phyloP scores from a whole-genome alignment of 1,140 invertebrate genomes.

The Trigoniulus corallinus region DNA sequence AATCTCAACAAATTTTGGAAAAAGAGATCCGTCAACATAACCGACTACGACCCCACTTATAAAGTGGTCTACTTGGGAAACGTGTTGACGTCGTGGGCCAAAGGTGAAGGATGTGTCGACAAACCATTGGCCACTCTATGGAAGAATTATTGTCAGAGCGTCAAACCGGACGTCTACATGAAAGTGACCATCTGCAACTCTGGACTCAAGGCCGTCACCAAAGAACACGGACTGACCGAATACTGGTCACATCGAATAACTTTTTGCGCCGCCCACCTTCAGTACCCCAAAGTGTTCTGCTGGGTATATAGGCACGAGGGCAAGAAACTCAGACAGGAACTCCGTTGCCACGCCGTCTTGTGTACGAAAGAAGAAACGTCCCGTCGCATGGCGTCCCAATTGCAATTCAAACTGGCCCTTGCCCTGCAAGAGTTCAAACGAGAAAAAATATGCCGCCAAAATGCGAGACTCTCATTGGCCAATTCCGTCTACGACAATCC shows the following conservation, averaged over 20 bases:
- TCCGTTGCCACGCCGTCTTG: conserved; percentile 94
- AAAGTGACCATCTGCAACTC: conserved; percentile 77
- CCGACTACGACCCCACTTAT: conserved; percentile 79
- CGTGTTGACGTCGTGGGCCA: conserved; percentile 93
- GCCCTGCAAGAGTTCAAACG: conserved; percentile 86
- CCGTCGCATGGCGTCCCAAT: conserved; percentile 52
- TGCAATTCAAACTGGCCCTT: conserved; percentile 48
- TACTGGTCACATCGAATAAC: conserved; percentile 93
- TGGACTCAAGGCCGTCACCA: conserved; percentile 87
- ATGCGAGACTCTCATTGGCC: conserved; percentile 76
- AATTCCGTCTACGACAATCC: conserved; percentile 62
- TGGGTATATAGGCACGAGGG: conserved; percentile 78
- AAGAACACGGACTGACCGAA: conserved; percentile 91
- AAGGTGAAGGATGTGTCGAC: conserved; percentile 92
- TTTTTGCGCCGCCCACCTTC: conserved; percentile 69
- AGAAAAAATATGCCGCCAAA: conserved; percentile 84
- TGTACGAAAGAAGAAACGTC: conserved; percentile 63
- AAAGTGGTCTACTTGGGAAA: conserved; percentile 94
- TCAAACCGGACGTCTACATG: conserved; percentile 86
- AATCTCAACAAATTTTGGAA: conserved; percentile 30
- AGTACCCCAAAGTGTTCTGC: conserved; percentile 79
- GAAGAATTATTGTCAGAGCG: conserved; percentile 86
- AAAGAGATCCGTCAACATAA: conserved; percentile 55
- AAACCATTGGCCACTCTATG: conserved; percentile 87
- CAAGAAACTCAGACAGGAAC: conserved; percentile 82